Base-by-base conservation (phyloP, 2,888 invertebrate species). In the Atrina japonica region DNA sequence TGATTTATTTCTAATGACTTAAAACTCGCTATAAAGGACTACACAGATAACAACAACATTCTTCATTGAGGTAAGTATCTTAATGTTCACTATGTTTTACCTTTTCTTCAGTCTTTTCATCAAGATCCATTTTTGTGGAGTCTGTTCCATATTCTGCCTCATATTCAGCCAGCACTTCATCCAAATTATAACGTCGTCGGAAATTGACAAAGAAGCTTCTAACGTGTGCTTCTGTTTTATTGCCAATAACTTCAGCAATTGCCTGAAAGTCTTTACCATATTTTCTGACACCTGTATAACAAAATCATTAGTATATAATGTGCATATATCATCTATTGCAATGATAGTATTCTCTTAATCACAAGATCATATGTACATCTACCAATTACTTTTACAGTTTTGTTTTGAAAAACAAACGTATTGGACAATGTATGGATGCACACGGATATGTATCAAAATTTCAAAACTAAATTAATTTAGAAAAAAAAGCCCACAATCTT, bases 241-340 rank as follows among this genome's bases (percentile, higher is more conserved):
- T 98, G 75, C 97, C 97, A 78, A 98, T 93, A 14, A 97, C 95
- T 90, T 98, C 97, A 18, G 98, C 97, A 80, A 98, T 98, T 35
- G 97, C 96, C 92, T 96, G 94, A 91, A 96, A 97, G 91, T 97
- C 95, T 92, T 95, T 95, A 47, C 93, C 93, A 87, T 93, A 93
- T 78, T 92, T 92, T 30, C 93, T 88, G 30, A 93, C 91, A 70
- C 94, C 94, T 94, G 72, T 47, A 14, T 9, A 49, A 6, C 29
- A 49, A 50, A 49, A 7, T 25, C 23, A 25, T 35, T 23, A 45
- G 18, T 35, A 52, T 1, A 64, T 35, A n/a, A n/a, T n/a, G n/a
- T n/a, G n/a, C n/a, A n/a, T n/a, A n/a, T n/a, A n/a, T n/a, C n/a
- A n/a, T 30, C 9, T 35, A 29, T 16, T 23, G 9, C 3, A 43